Percentiles rank a stretch among this genome's conserved stretches.
These are phyloP conservation scores for Synanthedon tipuliformis DNA, from an alignment of 2,888 invertebrate genomes.

Conservation along the genomic window DNA sequence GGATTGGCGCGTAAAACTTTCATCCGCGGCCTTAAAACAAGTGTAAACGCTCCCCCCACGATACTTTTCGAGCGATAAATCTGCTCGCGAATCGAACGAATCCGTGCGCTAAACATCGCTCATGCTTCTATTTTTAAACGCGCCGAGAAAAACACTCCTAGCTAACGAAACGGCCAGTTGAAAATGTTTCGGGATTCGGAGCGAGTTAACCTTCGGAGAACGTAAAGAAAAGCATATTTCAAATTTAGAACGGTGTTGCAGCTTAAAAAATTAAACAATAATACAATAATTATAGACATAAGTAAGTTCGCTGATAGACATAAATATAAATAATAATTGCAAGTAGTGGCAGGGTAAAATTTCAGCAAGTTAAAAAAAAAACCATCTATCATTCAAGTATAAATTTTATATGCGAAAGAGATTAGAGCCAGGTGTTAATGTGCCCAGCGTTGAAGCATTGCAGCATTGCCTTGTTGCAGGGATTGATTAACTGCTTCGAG, in stretches of 20 bases:
- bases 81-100: conserved; percentile 55
- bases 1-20: conserved; percentile 57
- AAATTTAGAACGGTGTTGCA: conserved; percentile 36
- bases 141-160: conserved; percentile 42
- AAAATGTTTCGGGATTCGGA: conserved; percentile 23
- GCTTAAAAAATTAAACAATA: conserved; percentile 11
- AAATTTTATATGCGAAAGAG: no score
- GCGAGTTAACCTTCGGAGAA: conserved; percentile 22
- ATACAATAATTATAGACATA: background rate
- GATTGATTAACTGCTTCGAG: no score
- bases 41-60: conserved; percentile 44
- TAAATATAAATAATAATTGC: background rate
- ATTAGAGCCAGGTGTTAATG: no score
- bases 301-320: background rate
- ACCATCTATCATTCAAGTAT: no score
- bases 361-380: no score
- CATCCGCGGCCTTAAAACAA: conserved; percentile 54
- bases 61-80: conserved; percentile 54
- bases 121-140: conserved; percentile 50
- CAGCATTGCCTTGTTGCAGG: no score
- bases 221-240: conserved; percentile 35
- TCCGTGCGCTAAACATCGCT: conserved; percentile 45
- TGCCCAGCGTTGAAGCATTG: no score
- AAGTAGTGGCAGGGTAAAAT: no score
- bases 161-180: conserved; percentile 33